These are phyloP conservation scores for Euplexia lucipara DNA, from an alignment of 2,888 invertebrate species.

Conservation along the genomic window DNA sequence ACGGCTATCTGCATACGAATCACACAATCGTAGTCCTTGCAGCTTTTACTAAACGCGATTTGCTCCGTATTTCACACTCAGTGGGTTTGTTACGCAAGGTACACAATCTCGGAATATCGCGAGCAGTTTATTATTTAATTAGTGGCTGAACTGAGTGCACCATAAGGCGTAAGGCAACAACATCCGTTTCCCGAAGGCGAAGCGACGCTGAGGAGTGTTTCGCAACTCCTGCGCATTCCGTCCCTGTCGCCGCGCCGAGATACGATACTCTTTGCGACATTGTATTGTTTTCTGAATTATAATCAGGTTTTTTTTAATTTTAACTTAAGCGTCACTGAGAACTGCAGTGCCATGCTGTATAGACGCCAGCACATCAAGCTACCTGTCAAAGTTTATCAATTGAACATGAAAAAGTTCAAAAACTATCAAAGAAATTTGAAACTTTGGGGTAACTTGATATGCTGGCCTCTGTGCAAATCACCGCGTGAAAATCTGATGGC, in stretches of 20 bases:
- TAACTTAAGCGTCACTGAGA: not conserved
- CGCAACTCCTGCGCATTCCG: slow-evolving; percentile 64
- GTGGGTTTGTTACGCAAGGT: slow-evolving; percentile 70
- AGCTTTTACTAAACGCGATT: slow-evolving; percentile 61
- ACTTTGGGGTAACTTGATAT: too few relatives aligned
- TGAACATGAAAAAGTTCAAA: too few relatives aligned
- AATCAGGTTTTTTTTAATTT: slow-evolving; percentile 26
- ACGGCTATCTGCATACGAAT: slow-evolving; percentile 56
- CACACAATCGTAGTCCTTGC: slow-evolving; percentile 63
- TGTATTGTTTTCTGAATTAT: slow-evolving; percentile 47
- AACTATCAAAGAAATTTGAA: too few relatives aligned
- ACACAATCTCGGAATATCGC: slow-evolving; percentile 70
- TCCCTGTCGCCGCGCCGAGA: slow-evolving; percentile 51
- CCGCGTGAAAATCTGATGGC: too few relatives aligned
- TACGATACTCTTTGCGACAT: slow-evolving; percentile 46
- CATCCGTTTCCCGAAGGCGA: slow-evolving; percentile 82
- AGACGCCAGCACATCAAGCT: too few relatives aligned
- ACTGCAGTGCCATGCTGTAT: not conserved
- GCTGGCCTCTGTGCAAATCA: too few relatives aligned
- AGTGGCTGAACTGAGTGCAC: slow-evolving; percentile 66
- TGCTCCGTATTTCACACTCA: slow-evolving; percentile 69
- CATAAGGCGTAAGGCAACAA: slow-evolving; percentile 70
- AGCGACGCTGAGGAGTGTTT: slow-evolving; percentile 35
- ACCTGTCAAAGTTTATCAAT: too few relatives aligned
- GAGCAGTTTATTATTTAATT: slow-evolving; percentile 72